Conservation (phyloP, 2,888 invertebrate genomes). For the Macaria notata region DNA sequence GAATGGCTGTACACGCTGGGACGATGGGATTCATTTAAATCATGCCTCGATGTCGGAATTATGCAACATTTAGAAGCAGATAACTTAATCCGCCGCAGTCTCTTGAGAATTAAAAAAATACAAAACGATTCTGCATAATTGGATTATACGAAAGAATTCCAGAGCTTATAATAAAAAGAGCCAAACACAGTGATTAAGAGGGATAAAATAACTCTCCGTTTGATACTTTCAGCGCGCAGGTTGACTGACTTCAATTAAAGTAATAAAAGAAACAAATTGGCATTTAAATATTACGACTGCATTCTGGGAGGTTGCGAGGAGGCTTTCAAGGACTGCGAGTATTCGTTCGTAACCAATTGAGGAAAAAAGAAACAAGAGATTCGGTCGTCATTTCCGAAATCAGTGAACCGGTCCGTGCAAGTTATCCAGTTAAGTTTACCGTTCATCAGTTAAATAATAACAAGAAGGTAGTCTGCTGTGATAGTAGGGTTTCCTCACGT, state of each 20-base stretch:
- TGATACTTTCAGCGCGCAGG: slow-evolving; percentile 13
- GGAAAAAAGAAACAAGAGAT: slow-evolving; percentile 30
- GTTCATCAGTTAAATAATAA: slow-evolving; percentile 46
- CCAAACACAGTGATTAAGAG: slow-evolving; percentile 7
- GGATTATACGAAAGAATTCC: neutral
- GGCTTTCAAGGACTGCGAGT: slow-evolving; percentile 21
- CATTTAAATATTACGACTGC: slow-evolving; percentile 18
- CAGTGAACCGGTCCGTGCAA: slow-evolving; percentile 57
- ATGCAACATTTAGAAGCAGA: slow-evolving; percentile 6
- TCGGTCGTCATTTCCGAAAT: slow-evolving; percentile 54
- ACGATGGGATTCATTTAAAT: neutral
- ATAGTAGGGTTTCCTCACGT: slow-evolving; percentile 24
- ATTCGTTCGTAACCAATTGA: slow-evolving; percentile 18
- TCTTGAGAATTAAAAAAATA: neutral
- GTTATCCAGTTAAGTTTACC: slow-evolving; percentile 74
- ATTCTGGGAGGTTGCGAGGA: slow-evolving; percentile 19
- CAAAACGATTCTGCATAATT: slow-evolving; percentile 5
- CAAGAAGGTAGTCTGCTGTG: slow-evolving; percentile 16
- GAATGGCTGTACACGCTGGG: slow-evolving; percentile 10
- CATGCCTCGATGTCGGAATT: neutral
- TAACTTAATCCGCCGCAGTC: neutral
- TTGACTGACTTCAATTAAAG: slow-evolving; percentile 16
- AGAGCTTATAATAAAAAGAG: slow-evolving; percentile 4
- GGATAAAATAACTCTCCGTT: slow-evolving; percentile 12
- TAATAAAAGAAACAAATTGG: slow-evolving; percentile 15